Conservation (phyloP, 2,113 vertebrate genomes). For the Otis tarda region DNA sequence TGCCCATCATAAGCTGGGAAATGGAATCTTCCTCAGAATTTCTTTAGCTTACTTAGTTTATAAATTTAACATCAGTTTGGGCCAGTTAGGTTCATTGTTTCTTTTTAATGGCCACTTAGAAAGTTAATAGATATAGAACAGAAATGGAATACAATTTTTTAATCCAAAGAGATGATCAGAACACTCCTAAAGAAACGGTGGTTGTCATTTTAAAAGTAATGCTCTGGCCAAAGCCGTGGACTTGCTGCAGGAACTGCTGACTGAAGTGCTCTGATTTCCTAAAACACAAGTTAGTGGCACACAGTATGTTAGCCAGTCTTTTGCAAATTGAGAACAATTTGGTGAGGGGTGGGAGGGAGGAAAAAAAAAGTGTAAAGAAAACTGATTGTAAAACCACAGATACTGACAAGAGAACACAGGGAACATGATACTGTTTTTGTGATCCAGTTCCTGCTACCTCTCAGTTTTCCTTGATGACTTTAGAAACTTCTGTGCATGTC, state of each 20-base stretch:
- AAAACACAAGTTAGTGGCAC: not conserved
- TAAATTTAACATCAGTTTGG: not conserved
- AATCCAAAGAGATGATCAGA: not conserved
- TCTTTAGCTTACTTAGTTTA: not conserved
- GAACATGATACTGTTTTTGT: not conserved
- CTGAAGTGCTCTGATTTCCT: not conserved
- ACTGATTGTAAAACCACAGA: not conserved
- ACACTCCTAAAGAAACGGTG: not conserved
- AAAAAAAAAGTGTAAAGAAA: not conserved
- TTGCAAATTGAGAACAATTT: not conserved
- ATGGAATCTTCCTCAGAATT: not conserved
- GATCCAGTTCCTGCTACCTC: not conserved
- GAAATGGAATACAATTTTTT: not conserved
- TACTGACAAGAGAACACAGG: not conserved
- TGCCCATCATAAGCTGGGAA: not conserved
- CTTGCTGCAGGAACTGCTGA: not conserved
- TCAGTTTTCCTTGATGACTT: not conserved
- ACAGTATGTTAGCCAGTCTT: not conserved
- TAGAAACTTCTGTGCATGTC: not conserved
- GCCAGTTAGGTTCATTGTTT: not conserved
- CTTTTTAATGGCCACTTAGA: not conserved
- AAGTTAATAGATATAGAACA: not conserved
- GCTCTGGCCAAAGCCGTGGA: not conserved
- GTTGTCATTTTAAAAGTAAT: not conserved
- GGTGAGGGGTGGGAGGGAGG: fast-evolving